These are phyloP conservation scores for Geodia barretti DNA, from an alignment of 37 sponge, comb jelly and placozoan genomes.

Conservation along the genomic window DNA sequence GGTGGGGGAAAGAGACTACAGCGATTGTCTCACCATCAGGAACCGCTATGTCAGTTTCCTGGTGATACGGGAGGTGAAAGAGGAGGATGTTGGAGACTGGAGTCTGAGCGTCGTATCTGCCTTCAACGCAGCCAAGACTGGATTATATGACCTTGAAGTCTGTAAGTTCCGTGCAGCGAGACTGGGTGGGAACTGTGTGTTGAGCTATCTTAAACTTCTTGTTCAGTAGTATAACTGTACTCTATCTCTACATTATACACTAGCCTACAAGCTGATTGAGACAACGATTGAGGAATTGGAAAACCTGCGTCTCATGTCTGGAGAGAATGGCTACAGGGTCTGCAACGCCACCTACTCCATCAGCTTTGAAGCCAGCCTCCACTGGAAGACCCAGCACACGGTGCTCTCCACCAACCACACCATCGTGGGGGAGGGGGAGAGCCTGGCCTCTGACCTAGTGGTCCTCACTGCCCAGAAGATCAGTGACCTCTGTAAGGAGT, in stretches of 20 bases:
- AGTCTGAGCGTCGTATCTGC: neutral
- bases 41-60: neutral
- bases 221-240: no score
- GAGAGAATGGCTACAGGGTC: conserved; percentile 63
- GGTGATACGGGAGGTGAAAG: neutral
- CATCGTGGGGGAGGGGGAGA: neutral
- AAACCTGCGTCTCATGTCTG: conserved; percentile 24
- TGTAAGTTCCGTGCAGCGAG: neutral
- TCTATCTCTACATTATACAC: no score
- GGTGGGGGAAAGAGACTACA: neutral
- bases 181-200: no score
- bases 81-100: neutral
- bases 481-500: neutral
- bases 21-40: neutral
- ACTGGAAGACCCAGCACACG: neutral
- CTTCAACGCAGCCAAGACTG: neutral
- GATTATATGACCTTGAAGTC: neutral
- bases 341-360: neutral
- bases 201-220: no score
- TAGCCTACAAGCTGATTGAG: neutral
- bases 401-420: neutral
- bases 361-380: neutral
- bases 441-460: neutral
- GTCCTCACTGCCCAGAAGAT: no score
- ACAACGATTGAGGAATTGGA: conserved; percentile 11